Percentiles rank a stretch among this genome's conserved stretches.
Evolutionary conservation across 2,797 vertebrate species (phyloP).

Genomic region (Margarornis squamiger): DNA sequence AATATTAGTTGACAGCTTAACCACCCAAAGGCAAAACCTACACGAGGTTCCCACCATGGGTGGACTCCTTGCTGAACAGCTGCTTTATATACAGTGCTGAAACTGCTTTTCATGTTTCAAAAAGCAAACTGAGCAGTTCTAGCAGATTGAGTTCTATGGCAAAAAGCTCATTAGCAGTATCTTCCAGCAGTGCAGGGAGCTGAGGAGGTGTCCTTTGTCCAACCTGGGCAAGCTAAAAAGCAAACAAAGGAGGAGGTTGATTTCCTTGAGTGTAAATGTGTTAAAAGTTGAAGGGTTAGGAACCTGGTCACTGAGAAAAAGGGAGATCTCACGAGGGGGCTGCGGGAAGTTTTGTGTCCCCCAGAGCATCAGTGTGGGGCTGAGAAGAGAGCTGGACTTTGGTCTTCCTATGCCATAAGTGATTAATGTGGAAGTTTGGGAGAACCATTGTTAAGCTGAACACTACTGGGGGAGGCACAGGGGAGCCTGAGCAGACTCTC

Average conservation of each 20-base stretch:
- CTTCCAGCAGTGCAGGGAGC: background rate
- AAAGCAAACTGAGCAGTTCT: background rate
- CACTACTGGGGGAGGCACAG: accelerated
- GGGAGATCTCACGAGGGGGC: background rate
- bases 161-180: background rate
- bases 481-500: background rate
- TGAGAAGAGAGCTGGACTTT: background rate
- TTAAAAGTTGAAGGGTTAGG: background rate
- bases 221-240: background rate
- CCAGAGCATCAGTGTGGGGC: background rate
- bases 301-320: background rate
- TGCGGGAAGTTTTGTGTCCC: background rate
- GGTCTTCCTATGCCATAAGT: background rate
- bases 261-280: background rate
- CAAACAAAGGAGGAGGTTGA: background rate
- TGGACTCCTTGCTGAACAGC: background rate
- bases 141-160: background rate
- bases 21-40: background rate
- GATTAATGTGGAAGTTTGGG: background rate
- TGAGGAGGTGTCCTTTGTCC: background rate
- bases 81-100: background rate
- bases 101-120: background rate
- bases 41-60: background rate
- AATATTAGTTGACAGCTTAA: background rate
- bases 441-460: background rate